These are phyloP conservation scores for Rallus crepitans DNA, from an alignment of 2,797 vertebrate species.

Conservation along the genomic window DNA sequence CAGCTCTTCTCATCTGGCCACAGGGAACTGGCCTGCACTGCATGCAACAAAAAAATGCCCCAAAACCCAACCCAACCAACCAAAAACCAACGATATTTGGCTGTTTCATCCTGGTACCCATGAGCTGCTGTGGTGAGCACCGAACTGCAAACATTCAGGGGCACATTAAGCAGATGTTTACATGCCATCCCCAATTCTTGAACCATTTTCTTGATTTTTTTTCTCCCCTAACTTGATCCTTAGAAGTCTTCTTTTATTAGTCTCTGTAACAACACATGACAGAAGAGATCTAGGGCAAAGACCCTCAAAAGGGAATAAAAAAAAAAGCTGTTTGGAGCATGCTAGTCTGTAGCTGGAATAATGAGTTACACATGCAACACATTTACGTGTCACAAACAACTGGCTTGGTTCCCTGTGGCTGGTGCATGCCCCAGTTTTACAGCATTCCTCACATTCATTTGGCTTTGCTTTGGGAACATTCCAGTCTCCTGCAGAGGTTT, in stretches of 20 bases:
- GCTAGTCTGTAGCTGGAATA: conserved; percentile 16
- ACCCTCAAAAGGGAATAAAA: conserved; percentile 20
- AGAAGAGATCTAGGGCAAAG: conserved; percentile 45
- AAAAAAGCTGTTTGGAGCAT: conserved; percentile 44
- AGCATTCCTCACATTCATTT: conserved; percentile 63
- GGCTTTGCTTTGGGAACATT: conserved; percentile 64
- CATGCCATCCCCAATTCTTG: background rate
- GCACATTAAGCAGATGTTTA: background rate
- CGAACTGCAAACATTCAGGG: background rate
- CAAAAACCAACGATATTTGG: background rate
- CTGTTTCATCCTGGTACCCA: background rate
- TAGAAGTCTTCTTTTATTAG: background rate
- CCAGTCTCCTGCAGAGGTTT: conserved; percentile 51
- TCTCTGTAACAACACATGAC: background rate
- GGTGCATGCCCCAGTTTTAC: conserved; percentile 66
- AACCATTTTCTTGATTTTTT: background rate
- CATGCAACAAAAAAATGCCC: background rate
- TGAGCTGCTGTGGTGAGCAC: background rate
- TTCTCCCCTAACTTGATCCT: background rate
- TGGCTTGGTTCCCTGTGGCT: conserved; percentile 60
- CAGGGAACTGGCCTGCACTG: background rate
- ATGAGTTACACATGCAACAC: conserved; percentile 63
- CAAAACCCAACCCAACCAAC: no score
- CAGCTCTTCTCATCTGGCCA: background rate
- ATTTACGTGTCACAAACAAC: conserved; percentile 57